These are phyloP conservation scores for Eristalis arbustorum DNA, from an alignment of 2,888 invertebrate species.

Conservation along the genomic window DNA sequence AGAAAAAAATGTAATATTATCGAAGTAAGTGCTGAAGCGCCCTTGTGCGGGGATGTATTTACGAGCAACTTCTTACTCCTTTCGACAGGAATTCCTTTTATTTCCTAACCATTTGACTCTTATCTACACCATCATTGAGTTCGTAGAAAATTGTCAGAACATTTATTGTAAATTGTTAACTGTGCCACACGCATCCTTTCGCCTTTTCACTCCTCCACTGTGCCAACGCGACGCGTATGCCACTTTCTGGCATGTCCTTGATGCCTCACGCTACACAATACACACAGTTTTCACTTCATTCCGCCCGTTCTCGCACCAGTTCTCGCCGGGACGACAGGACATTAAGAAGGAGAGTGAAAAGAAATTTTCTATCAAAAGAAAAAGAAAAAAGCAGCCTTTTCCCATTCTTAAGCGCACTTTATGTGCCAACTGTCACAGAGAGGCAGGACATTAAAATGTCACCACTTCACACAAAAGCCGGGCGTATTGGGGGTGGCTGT, in stretches of 20 bases:
- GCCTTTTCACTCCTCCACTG: not conserved
- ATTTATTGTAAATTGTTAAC: constrained; percentile 43
- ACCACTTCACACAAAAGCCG: constrained; percentile 1
- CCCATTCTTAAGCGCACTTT: constrained; percentile 7
- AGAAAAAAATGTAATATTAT: not conserved
- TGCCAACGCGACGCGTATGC: not conserved
- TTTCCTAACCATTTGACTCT: constrained; percentile 19
- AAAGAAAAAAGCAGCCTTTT: no score
- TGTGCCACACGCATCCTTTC: constrained; percentile 30
- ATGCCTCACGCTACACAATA: not conserved
- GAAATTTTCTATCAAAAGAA: constrained; percentile 16
- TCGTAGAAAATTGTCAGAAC: constrained; percentile 33
- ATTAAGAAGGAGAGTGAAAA: not conserved
- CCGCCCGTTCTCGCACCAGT: not conserved
- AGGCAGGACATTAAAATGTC: constrained; percentile 19
- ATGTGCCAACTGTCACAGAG: constrained; percentile 22
- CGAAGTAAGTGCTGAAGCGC: not conserved
- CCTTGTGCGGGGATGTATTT: no score
- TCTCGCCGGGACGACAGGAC: not conserved
- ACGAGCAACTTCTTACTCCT: not conserved
- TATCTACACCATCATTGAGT: constrained; percentile 29
- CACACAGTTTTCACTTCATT: not conserved
- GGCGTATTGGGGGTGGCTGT: no score
- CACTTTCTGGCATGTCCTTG: constrained; percentile 5
- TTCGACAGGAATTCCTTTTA: not conserved